Conservation (phyloP, 2,888 invertebrate species). For the Drosophila mayaguana region DNA sequence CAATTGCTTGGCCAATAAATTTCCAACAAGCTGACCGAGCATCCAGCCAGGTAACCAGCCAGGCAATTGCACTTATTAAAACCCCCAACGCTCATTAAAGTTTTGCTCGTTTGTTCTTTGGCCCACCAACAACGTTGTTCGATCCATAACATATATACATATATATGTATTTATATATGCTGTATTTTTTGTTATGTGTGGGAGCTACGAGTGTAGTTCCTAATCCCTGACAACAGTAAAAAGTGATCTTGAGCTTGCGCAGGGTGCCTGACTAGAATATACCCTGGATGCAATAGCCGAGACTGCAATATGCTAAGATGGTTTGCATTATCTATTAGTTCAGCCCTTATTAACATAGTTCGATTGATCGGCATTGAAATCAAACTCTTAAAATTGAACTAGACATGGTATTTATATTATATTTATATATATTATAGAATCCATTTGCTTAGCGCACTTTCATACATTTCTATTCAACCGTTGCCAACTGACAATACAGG, state of each 20-base stretch:
- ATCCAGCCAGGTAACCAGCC: not conserved
- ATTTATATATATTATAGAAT: too few relatives aligned
- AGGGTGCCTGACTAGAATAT: not conserved
- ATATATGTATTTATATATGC: not conserved
- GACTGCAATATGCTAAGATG: too few relatives aligned
- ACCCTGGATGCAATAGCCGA: not conserved
- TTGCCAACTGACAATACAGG: not conserved
- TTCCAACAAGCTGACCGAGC: conserved; percentile 12
- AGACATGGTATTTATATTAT: too few relatives aligned
- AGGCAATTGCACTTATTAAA: conserved; percentile 73
- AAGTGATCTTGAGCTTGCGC: conserved; percentile 24
- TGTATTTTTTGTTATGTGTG: conserved; percentile 23
- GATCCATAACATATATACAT: not conserved
- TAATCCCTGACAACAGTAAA: conserved; percentile 76
- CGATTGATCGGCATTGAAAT: too few relatives aligned
- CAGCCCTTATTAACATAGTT: too few relatives aligned
- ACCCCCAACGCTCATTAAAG: conserved; percentile 61
- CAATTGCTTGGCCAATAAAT: conserved; percentile 73
- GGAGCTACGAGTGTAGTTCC: conserved; percentile 54
- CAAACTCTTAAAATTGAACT: too few relatives aligned
- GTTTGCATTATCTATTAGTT: too few relatives aligned
- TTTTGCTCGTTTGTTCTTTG: conserved; percentile 13
- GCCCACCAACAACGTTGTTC: conserved; percentile 56
- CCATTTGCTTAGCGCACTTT: too few relatives aligned
- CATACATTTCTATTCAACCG: too few relatives aligned